Evolutionary conservation across 2,888 invertebrate species (phyloP).

Genomic region (Rhogogaster chlorosoma): DNA sequence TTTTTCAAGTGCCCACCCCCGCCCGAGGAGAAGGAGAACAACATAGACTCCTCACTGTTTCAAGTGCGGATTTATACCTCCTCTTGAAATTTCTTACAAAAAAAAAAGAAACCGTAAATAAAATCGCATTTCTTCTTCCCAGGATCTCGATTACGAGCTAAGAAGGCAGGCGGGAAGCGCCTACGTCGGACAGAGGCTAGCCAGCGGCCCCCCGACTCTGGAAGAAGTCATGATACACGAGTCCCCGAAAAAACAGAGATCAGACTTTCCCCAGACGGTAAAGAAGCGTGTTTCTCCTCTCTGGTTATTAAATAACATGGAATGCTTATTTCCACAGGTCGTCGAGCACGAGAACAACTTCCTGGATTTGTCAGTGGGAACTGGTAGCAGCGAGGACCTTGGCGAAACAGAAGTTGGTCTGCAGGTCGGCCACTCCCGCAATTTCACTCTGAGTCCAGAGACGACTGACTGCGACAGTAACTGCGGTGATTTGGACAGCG

Average conservation of each 20-base stretch:
- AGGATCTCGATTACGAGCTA: constrained; percentile 90
- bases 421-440: constrained; percentile 86
- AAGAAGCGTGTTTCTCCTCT: too few relatives aligned
- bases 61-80: constrained; percentile 72
- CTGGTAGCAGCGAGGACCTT: constrained; percentile 83
- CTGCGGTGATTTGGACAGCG: constrained; percentile 92
- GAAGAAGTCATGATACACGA: constrained; percentile 76
- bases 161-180: constrained; percentile 88
- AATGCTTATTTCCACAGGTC: constrained; percentile 73
- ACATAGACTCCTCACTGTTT: constrained; percentile 76
- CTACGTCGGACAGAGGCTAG: constrained; percentile 87
- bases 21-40: constrained; percentile 80
- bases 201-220: constrained; percentile 80
- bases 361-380: constrained; percentile 82
- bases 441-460: constrained; percentile 94
- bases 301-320: too few relatives aligned
- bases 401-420: constrained; percentile 84
- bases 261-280: constrained; percentile 73
- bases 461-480: constrained; percentile 96
- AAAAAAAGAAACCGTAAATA: too few relatives aligned
- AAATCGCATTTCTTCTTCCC: constrained; percentile 56
- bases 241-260: constrained; percentile 75
- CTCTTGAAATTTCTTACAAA: too few relatives aligned
- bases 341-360: constrained; percentile 82
- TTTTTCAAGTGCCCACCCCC: constrained; percentile 91